Evolutionary conservation across 2,797 vertebrate species (phyloP).

Genomic region (Coluber constrictor): DNA sequence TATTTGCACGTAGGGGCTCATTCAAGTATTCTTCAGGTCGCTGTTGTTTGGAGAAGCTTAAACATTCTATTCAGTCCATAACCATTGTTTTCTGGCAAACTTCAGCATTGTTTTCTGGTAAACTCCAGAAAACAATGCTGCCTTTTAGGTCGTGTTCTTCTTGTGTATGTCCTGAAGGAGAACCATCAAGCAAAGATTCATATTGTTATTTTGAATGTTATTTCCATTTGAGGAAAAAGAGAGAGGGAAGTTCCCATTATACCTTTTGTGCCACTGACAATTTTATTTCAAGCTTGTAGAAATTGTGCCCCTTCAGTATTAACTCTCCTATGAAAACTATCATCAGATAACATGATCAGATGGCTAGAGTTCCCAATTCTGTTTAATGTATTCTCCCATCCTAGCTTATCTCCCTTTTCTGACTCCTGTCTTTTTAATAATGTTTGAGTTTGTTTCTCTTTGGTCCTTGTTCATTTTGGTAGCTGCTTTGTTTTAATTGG

Average conservation of each 20-base stretch:
- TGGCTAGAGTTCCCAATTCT: neutral
- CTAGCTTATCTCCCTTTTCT: neutral
- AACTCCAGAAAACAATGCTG: neutral
- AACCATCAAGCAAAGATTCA: neutral
- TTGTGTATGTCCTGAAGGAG: neutral
- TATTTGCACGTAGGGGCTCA: neutral
- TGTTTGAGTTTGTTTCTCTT: neutral
- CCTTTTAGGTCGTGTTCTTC: neutral
- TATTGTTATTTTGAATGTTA: neutral
- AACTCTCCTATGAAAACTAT: neutral
- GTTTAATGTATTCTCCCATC: neutral
- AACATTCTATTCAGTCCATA: neutral
- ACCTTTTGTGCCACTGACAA: neutral
- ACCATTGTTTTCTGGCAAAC: too few relatives aligned
- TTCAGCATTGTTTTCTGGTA: too few relatives aligned
- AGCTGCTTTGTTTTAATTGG: neutral
- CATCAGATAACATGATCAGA: neutral
- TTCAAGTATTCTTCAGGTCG: neutral
- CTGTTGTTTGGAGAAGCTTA: neutral
- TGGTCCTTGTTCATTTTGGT: neutral
- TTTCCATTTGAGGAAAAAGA: neutral
- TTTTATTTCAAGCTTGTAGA: neutral
- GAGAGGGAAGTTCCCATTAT: neutral
- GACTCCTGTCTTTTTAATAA: neutral
- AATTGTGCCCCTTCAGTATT: neutral